phyloP scores from a whole-genome alignment of 2,888 invertebrate genomes.

The Corbicula japonica region DNA sequence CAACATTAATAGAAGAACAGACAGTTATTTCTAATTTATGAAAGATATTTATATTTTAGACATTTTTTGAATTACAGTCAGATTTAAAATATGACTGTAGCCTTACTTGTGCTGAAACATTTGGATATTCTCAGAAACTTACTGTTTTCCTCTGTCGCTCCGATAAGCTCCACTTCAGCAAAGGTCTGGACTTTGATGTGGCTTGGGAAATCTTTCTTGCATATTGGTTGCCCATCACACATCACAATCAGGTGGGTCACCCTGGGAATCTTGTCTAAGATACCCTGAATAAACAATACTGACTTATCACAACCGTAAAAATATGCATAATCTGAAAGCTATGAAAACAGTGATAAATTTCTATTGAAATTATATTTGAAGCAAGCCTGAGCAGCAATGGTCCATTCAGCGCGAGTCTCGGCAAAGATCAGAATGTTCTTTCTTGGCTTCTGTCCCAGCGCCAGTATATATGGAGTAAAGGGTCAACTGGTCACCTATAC shows the following conservation, averaged over 20 bases:
- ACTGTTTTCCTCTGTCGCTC: constrained; percentile 85
- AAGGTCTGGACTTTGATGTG: constrained; percentile 92
- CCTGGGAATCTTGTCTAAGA: constrained; percentile 89
- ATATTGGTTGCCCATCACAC: constrained; percentile 71
- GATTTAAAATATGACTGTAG: too few relatives aligned
- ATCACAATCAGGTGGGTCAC: constrained; percentile 89
- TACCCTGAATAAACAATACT: too few relatives aligned
- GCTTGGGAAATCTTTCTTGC: constrained; percentile 90
- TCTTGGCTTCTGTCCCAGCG: constrained; percentile 91
- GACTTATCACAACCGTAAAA: too few relatives aligned
- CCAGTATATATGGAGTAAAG: too few relatives aligned
- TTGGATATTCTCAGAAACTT: constrained; percentile 42
- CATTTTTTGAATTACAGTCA: too few relatives aligned
- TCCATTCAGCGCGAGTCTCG: constrained; percentile 99
- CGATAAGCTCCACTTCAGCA: constrained; percentile 90
- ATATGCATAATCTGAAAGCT: too few relatives aligned
- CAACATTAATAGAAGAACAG: too few relatives aligned
- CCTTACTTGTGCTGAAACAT: background rate
- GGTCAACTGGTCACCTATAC: too few relatives aligned
- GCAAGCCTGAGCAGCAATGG: constrained; percentile 97
- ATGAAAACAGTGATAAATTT: too few relatives aligned
- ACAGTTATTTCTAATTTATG: background rate
- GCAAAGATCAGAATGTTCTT: constrained; percentile 96
- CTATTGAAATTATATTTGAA: constrained; percentile 97
- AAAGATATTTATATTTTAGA: background rate